These are phyloP conservation scores for Cryptoblepharus egeriae DNA, from an alignment of 2,797 vertebrate species.

Conservation along the genomic window DNA sequence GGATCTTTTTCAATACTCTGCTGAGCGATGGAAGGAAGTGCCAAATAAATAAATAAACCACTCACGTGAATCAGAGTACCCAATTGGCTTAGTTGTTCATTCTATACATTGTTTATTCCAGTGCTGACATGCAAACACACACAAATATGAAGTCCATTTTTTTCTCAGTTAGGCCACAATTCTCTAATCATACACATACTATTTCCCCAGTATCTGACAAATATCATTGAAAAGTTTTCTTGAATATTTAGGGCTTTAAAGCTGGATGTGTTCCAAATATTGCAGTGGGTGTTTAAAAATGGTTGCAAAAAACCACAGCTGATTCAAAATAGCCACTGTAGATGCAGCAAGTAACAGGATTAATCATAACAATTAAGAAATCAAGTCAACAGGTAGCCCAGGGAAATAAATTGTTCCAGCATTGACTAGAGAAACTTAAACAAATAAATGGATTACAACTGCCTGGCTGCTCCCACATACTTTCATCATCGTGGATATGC, in stretches of 20 bases:
- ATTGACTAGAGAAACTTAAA: too few relatives aligned
- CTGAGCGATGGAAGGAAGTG: constrained; percentile 47
- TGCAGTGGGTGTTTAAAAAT: too few relatives aligned
- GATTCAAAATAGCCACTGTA: too few relatives aligned
- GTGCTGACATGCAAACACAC: neutral
- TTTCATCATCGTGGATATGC: too few relatives aligned
- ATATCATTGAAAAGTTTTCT: neutral
- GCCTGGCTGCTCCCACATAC: too few relatives aligned
- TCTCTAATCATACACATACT: neutral
- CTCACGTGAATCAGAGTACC: constrained; percentile 39
- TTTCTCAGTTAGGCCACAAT: neutral
- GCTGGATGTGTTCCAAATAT: neutral
- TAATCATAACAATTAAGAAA: too few relatives aligned
- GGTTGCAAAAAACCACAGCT: too few relatives aligned
- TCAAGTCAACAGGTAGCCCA: too few relatives aligned
- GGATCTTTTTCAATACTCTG: constrained; percentile 40
- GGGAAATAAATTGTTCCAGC: too few relatives aligned
- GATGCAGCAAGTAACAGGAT: too few relatives aligned
- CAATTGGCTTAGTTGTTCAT: constrained; percentile 40
- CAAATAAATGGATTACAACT: too few relatives aligned
- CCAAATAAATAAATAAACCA: constrained; percentile 23
- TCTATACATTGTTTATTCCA: neutral
- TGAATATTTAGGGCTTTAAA: neutral
- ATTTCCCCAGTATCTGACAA: neutral
- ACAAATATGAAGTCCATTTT: neutral